Conservation (phyloP, 1,140 invertebrate genomes). For the Lanistes nyassanus region DNA sequence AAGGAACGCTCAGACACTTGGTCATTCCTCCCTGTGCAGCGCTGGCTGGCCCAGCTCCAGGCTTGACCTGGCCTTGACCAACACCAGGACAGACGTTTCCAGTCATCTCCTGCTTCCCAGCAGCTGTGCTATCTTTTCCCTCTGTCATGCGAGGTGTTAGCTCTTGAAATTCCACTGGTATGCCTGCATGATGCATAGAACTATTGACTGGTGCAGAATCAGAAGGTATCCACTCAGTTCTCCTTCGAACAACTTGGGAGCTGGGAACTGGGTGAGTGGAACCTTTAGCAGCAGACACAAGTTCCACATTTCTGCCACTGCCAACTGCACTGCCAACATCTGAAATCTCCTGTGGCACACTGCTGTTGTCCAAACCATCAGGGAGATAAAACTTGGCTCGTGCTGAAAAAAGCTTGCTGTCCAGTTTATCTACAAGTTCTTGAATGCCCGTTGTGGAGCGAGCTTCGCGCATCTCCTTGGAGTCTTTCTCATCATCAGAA, state of each 20-base stretch:
- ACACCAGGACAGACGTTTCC: no score
- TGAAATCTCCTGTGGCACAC: not conserved
- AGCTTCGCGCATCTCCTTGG: slow-evolving; percentile 22
- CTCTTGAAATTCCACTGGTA: slow-evolving; percentile 6
- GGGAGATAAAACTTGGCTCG: not conserved
- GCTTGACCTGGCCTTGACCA: not conserved
- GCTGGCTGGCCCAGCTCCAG: not conserved
- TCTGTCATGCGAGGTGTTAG: not conserved
- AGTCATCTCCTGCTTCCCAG: no score
- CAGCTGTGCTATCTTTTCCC: not conserved
- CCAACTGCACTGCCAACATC: not conserved
- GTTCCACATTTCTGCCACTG: not conserved
- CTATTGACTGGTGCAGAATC: not conserved
- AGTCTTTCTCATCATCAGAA: slow-evolving; percentile 39
- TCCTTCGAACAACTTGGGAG: slow-evolving; percentile 25
- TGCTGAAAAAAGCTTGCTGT: slow-evolving; percentile 22
- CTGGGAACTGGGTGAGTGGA: not conserved
- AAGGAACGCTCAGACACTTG: slow-evolving; percentile 61
- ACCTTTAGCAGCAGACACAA: not conserved
- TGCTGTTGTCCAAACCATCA: not conserved
- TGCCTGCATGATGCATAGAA: not conserved
- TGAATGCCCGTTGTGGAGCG: slow-evolving; percentile 38
- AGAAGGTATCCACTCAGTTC: slow-evolving; percentile 30
- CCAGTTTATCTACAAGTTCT: slow-evolving; percentile 22
- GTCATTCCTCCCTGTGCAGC: slow-evolving; percentile 39